Base-by-base conservation (phyloP, 2,797 vertebrate species). In the Macropodus opercularis region DNA sequence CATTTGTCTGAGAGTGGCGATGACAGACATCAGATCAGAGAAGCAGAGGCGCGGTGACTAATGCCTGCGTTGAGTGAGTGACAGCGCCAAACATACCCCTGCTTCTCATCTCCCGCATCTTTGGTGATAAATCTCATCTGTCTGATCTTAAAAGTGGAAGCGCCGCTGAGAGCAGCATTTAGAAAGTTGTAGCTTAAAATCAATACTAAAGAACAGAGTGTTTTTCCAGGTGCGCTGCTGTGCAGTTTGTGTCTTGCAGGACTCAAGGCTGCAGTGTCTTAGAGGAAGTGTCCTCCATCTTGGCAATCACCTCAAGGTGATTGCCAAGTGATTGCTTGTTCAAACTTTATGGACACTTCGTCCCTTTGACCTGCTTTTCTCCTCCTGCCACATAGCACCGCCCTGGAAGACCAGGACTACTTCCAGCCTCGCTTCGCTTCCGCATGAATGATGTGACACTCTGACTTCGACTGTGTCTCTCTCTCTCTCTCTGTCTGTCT, bases 1-100 rank as follows among this genome's bases (percentile, higher is more conserved):
- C 77, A 73, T 87, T 80, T 76, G 64, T 81, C 72, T 73, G 75
- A 56, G 65, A 43, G 51, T n/a, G 36, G 8, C 51, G 24, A 64
- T 85, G 88, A 88, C 86, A 89, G 87, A 83, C 80, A 81, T 75
- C 87, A 72, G 84, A 87, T 89, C 84, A 81, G 73, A 83, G 74
- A 66, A 66, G 69, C 69, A 22, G 64, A 70, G 77, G 74, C 58
- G 2, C 26, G 17, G 75, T 84, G 88, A 89, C 86, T 87, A 86
- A 88, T 82, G 82, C 74, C 77, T 13, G 70, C 41, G 32, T 29
- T 77, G 84, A 85, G 71, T 88, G 89, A 90, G 66, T 90, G 89
- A 87, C 89, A 86, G 87, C 55, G 21, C 8, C 21, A 59, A 78
- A 84, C 82, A 31, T 60, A 81, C 77, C 83, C 65, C 80, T 24